A percentile compares a stretch with the other conserved stretches of the same genome.
phyloP scores from a whole-genome alignment of 2,888 invertebrate genomes.

The Rhaphigaster nebulosa region DNA sequence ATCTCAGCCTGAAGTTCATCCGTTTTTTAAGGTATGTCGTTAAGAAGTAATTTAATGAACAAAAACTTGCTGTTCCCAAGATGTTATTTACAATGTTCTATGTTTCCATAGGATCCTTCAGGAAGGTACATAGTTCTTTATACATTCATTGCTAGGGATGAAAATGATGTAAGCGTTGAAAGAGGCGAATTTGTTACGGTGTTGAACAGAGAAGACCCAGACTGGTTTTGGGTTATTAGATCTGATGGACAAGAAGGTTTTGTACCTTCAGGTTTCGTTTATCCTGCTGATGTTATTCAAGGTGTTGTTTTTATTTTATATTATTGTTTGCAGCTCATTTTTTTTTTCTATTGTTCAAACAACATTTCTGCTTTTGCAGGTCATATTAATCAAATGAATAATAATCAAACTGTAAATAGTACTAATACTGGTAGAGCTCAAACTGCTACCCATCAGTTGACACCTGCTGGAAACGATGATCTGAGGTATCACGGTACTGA shows the following conservation, averaged over 20 bases:
- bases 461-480: conserved; percentile 72
- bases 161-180: conserved; percentile 94
- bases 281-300: conserved; percentile 86
- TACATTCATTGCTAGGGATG: conserved; percentile 92
- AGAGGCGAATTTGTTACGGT: conserved; percentile 96
- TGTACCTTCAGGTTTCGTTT: conserved; percentile 94
- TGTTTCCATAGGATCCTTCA: conserved; percentile 78
- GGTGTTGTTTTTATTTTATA: conserved; percentile 67
- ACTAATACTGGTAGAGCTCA: conserved; percentile 58
- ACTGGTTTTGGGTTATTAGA: conserved; percentile 96
- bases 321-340: neutral
- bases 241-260: conserved; percentile 95
- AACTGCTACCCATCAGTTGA: conserved; percentile 65
- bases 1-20: conserved; percentile 73
- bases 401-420: conserved; percentile 64
- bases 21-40: conserved; percentile 72
- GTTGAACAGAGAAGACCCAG: conserved; percentile 92
- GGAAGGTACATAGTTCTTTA: conserved; percentile 93
- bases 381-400: conserved; percentile 70
- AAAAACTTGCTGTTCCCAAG: neutral
- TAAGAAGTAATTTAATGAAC: neutral
- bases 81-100: neutral
- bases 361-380: conserved; percentile 67
- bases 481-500: conserved; percentile 89
- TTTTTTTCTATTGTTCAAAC: neutral